These are phyloP conservation scores for Pempheris klunzingeri DNA, from an alignment of 2,797 vertebrate genomes.

Conservation along the genomic window DNA sequence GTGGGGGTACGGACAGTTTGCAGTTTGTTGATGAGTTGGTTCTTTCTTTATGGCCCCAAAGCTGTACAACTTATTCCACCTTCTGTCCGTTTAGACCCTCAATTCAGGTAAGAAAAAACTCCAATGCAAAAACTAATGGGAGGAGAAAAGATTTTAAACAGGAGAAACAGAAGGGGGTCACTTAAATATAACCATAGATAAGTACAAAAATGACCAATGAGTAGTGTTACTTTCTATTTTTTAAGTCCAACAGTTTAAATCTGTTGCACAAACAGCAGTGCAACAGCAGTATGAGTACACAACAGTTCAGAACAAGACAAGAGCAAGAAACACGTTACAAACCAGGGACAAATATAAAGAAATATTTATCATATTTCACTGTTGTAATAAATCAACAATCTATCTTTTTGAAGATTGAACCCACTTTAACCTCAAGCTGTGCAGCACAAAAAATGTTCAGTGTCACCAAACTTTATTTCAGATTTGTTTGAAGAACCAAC, in stretches of 20 bases:
- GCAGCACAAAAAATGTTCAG: not conserved
- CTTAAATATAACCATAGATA: too few relatives aligned
- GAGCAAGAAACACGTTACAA: not conserved
- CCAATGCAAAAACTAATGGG: not conserved
- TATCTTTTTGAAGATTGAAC: not conserved
- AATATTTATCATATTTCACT: slow-evolving; percentile 9
- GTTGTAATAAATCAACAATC: slow-evolving; percentile 6
- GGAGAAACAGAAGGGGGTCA: not conserved
- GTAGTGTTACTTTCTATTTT: not conserved
- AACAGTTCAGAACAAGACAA: not conserved
- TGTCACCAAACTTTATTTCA: slow-evolving; percentile 2
- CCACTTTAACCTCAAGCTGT: not conserved
- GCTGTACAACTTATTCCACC: not conserved
- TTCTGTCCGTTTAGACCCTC: not conserved
- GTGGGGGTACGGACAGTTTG: too few relatives aligned
- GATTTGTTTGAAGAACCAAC: not conserved
- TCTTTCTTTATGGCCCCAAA: not conserved
- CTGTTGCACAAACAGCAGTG: not conserved
- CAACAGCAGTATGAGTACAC: not conserved
- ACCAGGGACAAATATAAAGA: not conserved
- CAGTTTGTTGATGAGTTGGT: not conserved
- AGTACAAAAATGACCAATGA: not conserved
- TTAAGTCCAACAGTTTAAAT: not conserved
- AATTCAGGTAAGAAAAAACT: not conserved
- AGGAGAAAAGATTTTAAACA: not conserved